These are phyloP conservation scores for Acanthopagrus latus DNA, from an alignment of 2,797 vertebrate genomes.

Conservation along the genomic window DNA sequence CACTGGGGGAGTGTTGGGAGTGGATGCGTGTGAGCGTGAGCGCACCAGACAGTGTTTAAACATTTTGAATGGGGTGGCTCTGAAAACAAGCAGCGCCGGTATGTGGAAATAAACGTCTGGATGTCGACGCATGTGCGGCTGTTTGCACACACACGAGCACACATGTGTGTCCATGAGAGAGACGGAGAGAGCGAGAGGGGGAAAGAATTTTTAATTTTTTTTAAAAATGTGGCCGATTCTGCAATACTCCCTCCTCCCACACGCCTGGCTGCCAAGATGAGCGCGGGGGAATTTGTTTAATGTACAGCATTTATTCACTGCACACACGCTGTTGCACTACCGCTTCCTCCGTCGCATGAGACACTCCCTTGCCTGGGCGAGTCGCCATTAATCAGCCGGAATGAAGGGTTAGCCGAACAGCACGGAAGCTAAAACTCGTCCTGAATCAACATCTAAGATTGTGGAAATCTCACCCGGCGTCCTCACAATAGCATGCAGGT, in stretches of 20 bases:
- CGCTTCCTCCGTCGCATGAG: slow-evolving; percentile 77
- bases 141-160: slow-evolving; percentile 17
- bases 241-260: slow-evolving; percentile 66
- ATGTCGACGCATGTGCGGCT: slow-evolving; percentile 6
- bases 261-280: slow-evolving; percentile 78
- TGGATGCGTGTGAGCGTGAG: not conserved
- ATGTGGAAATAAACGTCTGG: not conserved
- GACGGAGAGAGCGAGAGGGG: not conserved
- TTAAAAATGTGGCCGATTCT: slow-evolving; percentile 39
- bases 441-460: slow-evolving; percentile 34
- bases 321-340: slow-evolving; percentile 82
- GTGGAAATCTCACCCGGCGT: not conserved
- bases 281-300: slow-evolving; percentile 81
- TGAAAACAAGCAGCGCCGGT: slow-evolving; percentile 21
- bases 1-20: not conserved
- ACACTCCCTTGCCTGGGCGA: slow-evolving; percentile 79
- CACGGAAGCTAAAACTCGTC: slow-evolving; percentile 48
- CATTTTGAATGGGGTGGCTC: not conserved
- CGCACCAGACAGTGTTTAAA: not conserved
- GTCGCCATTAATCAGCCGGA: slow-evolving; percentile 78
- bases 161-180: slow-evolving; percentile 14
- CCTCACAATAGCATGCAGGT: slow-evolving; percentile 37
- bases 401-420: slow-evolving; percentile 64
- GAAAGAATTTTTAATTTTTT: not conserved
- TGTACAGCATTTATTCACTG: slow-evolving; percentile 82